Percentiles rank a stretch among this genome's conserved stretches.
phyloP scores from a whole-genome alignment of 2,888 invertebrate genomes.

The Acanthosepion pharaonis region DNA sequence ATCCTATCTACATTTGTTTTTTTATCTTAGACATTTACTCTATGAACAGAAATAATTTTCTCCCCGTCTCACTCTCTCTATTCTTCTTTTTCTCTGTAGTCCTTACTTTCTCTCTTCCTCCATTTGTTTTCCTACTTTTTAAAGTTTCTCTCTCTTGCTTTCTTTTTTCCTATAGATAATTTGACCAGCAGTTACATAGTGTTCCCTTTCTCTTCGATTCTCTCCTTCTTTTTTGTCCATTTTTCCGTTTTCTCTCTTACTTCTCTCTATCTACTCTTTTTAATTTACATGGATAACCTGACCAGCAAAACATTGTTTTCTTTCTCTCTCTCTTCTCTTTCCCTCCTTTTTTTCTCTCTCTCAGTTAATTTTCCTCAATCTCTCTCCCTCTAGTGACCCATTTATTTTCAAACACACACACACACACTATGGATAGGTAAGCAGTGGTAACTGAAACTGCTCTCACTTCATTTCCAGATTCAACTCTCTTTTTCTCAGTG shows the following conservation, averaged over 20 bases:
- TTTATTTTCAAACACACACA: no score
- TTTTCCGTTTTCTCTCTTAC: no score
- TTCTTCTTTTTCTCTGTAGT: neutral
- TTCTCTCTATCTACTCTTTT: neutral
- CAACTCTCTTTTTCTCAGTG: no score
- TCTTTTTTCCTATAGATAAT: neutral
- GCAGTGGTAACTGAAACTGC: no score
- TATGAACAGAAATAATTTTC: no score
- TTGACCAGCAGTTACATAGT: no score
- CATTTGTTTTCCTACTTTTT: neutral
- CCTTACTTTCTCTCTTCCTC: neutral
- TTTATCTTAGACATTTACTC: no score
- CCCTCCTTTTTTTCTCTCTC: neutral
- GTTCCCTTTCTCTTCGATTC: neutral
- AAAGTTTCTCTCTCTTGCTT: neutral
- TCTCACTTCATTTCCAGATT: no score
- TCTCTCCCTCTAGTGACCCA: neutral
- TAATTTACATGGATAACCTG: no score
- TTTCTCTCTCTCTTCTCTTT: neutral
- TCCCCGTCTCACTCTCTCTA: neutral
- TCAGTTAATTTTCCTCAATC: neutral
- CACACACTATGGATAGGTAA: no score
- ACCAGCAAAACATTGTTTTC: neutral
- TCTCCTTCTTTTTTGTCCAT: neutral
- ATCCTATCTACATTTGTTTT: no score